Base-by-base conservation (phyloP, 2,113 vertebrate species). In the Dendropsophus ebraccatus region DNA sequence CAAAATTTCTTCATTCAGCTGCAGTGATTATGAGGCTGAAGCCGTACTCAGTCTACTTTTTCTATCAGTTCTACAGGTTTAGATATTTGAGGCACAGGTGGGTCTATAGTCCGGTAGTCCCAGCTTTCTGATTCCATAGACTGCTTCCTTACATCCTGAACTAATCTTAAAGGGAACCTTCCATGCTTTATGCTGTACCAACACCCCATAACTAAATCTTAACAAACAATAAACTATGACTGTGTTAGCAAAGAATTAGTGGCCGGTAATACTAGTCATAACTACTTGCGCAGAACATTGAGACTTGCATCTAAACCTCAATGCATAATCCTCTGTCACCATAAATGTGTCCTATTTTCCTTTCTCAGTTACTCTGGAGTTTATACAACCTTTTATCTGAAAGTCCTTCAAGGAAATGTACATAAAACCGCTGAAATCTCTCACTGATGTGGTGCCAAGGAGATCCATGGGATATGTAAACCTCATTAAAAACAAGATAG, bases 341-440 rank as follows among this genome's bases (percentile, higher is more conserved):
- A 81, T 81, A 81, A 81, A 47, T 45, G 54, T 81, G 32, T 81
- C 56, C 78, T 35, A 62, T 81, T 72, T 84, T 45, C 32, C 21
- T 72, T n/a, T 23, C 82, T 83, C 50, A 52, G 69, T 83, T 54
- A 83, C 69, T 74, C 56, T 16, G 37, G n/a, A 84, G 69, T 47
- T 41, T 76, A 52, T 74, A 17, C 21, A 65, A 58, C 83, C 52
- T 62, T 76, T 65, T 76, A 84, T 84, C 41, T 84, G n/a, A 74
- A 74, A 83, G 47, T 70, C 70, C 49, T 83, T 83, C 60, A 74
- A 73, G 67, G 82, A 65, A 62, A 65, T 74, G n/a, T 32, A 41
- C 70, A 74, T 83, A 83, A 74, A 74, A 83, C 52, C 4, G 32
- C 70, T 73, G 35, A 62, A 84, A 65, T 77, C 70, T 83, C 32